phyloP scores from a whole-genome alignment of 2,797 vertebrate genomes.

The Sternotherus odoratus region DNA sequence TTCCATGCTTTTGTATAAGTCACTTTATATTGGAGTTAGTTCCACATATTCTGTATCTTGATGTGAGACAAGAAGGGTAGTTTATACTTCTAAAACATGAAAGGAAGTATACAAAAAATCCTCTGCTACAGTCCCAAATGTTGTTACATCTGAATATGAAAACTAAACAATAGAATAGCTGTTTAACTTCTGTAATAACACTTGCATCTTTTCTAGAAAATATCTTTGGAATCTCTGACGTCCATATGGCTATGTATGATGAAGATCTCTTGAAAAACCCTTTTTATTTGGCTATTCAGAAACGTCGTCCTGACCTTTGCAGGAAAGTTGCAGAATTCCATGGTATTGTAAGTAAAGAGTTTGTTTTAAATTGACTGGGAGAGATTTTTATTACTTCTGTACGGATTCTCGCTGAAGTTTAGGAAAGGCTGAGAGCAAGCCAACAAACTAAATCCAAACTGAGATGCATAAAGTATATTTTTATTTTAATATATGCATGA shows the following conservation, averaged over 20 bases:
- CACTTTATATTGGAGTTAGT: neutral
- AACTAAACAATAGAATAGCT: neutral
- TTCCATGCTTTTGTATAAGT: neutral
- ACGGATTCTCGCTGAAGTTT: neutral
- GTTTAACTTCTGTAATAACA: neutral
- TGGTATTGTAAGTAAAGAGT: constrained; percentile 89
- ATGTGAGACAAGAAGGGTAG: neutral
- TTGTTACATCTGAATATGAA: accelerated
- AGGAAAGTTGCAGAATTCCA: constrained; percentile 89
- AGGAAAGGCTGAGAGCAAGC: neutral
- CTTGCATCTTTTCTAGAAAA: constrained; percentile 50
- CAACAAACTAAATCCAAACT: neutral
- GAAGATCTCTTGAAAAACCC: constrained; percentile 96
- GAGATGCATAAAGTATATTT: neutral
- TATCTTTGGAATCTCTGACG: constrained; percentile 65
- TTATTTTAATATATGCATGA: neutral
- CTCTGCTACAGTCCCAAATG: neutral
- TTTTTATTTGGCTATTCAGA: constrained; percentile 94
- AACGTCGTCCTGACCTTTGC: constrained; percentile 91
- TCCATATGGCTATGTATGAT: constrained; percentile 98
- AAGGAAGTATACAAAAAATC: neutral
- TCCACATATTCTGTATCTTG: neutral
- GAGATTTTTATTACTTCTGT: too few species aligned
- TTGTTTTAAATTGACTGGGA: neutral
- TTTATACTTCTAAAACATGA: neutral